Base-by-base conservation (phyloP, 1,140 invertebrate genomes). In the roundworm (Caenorhabditis elegans) region DNA sequence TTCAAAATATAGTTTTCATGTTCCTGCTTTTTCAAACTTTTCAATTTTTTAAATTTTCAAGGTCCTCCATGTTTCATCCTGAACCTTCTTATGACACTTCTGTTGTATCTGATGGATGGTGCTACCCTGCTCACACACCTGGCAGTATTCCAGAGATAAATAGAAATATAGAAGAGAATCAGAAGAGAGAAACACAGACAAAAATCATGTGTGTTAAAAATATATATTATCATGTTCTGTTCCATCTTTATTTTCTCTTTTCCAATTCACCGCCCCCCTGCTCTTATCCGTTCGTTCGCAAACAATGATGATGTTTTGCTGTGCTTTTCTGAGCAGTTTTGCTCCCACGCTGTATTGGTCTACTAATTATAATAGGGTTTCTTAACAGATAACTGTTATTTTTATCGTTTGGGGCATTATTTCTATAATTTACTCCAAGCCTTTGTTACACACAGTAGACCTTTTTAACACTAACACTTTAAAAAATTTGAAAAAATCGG, bases 221-320 rank as follows among this genome's bases (percentile, higher is more conserved):
- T 60, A 31, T 60, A 34, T 60, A 60, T 60, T 60, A 34, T 53
- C 51, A 53, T 53, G 51, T 60, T 60, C 55, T 36, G 24, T 24
- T 28, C 34, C 55, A 15, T 31, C 15, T 60, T 60, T 15, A 8
- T 53, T 26, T 53, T 26, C 15, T 53, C 51, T 28, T 53, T 53
- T 53, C n/a, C 26, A 10, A 26, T 60, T 36, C 55, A 6, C 55
- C 55, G 55, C 31, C 55, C 55, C n/a, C 55, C 39, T 43, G 5
- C 39, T 43, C 39, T 43, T 60, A 31, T 70, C 60, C 19, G 34
- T 70, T 39, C 34, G 60, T 70, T 70, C 60, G 60, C 60, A 70
- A 70, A 70, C 39, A 70, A 70, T 43, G 60, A 70, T 34, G 60
- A 70, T 70, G 60, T 39, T 70, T 39, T 70, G 31, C 34, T 70